Evolutionary conservation across 2,888 invertebrate species (phyloP), one percentile per base, ranked within the genome.

Genomic region (Ceratothoa steindachneri): DNA sequence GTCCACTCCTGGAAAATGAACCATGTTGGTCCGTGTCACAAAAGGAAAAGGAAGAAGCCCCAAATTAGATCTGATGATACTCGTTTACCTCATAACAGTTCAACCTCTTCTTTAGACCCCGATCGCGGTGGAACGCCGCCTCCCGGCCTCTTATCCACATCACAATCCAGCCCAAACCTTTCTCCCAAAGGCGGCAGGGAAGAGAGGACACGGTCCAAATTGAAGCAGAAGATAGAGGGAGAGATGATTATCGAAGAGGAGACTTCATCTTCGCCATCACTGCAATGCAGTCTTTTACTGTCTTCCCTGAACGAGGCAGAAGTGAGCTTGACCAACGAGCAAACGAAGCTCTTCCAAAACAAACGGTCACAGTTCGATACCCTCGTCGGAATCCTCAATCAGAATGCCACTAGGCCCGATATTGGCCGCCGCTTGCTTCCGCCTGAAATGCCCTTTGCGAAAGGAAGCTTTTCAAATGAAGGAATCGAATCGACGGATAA

Each of bases 1-100:
- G 52, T 76, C 12, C 76, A 73, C 31, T 73, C 51, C 12, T 76
- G 76, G 76, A 76, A 76, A 70, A 73, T 31, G n/a, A 73, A 67
- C 29, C 60, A 76, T 27, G 60, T 76, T 27, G 73, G 24, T 31
- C 70, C 51, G 65, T 22, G 15, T 30, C 31, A 24, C 9, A n/a
- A 22, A 0, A 12, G 9, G n/a, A 28, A 7, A 27, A 60, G 9
- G 15, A 60, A 9, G 19, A 27, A 15, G 19, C 22, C 55, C 22
- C n/a, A 64, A 51, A 29, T 1, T 15, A 24, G 12, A 28, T 30
- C 27, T n/a, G 5, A 3, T 31, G 68, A 19, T 7, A 60, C n/a
- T 12, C 41, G n/a, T 28, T 31, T 19, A 51, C 3, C 5, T 19
- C 15, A 28, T 55, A 29, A 15, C 51, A 68, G 2, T 51, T 68